These are phyloP conservation scores for Ophiodon elongatus DNA, from an alignment of 2,113 vertebrate species.

Conservation along the genomic window DNA sequence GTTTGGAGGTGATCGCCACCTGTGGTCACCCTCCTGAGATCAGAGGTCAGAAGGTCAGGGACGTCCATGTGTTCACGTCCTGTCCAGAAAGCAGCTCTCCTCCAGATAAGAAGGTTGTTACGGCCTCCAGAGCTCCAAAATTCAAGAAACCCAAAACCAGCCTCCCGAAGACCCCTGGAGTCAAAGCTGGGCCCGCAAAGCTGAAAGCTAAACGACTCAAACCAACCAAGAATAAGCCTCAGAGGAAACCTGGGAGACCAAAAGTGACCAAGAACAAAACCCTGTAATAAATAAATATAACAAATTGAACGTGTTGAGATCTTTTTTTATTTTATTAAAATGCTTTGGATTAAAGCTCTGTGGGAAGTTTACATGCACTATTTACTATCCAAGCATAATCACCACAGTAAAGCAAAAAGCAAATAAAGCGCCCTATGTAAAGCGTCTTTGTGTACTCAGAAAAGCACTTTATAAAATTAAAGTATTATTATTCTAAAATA, in stretches of 20 bases:
- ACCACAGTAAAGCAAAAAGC: neutral
- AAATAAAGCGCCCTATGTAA: too few relatives aligned
- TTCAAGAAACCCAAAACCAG: constrained; percentile 61
- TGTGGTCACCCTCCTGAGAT: constrained; percentile 85
- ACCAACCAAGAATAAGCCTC: constrained; percentile 33
- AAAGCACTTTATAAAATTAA: too few relatives aligned
- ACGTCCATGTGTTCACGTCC: constrained; percentile 81
- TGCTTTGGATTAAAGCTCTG: neutral
- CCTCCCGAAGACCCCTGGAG: neutral
- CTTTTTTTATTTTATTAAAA: neutral
- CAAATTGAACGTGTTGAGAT: neutral
- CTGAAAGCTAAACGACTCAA: constrained; percentile 50
- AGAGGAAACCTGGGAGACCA: constrained; percentile 39
- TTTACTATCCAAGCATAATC: neutral
- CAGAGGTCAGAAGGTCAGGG: constrained; percentile 84
- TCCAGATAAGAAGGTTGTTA: neutral
- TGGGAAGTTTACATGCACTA: neutral
- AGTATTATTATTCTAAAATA: too few relatives aligned
- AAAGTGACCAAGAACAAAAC: constrained; percentile 56
- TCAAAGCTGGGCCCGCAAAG: constrained; percentile 41
- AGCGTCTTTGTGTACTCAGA: too few relatives aligned
- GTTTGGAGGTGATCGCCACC: constrained; percentile 83
- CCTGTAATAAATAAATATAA: neutral
- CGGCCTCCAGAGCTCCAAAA: constrained; percentile 21
- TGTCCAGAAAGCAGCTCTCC: constrained; percentile 79